These are phyloP conservation scores for Drosophila robusta DNA, from an alignment of 2,888 invertebrate species.

Conservation along the genomic window DNA sequence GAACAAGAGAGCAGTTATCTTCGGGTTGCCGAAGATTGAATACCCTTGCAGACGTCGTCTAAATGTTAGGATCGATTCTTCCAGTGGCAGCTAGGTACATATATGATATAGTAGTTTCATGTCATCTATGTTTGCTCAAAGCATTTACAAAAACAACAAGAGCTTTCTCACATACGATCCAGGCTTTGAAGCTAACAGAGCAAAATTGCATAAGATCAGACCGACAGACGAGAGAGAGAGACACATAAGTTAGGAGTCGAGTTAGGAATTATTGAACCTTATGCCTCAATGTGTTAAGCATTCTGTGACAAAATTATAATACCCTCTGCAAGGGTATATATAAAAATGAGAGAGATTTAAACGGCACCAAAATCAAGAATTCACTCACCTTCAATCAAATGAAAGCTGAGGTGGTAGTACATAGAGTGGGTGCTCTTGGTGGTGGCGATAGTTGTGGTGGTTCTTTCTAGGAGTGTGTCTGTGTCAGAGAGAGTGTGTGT, in stretches of 20 bases:
- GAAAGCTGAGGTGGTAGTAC: constrained; percentile 48
- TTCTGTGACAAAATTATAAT: neutral
- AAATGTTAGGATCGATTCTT: too few relatives aligned
- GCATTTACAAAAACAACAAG: too few relatives aligned
- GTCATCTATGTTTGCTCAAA: too few relatives aligned
- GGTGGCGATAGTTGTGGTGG: constrained; percentile 37
- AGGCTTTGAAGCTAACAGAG: too few relatives aligned
- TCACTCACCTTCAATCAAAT: constrained; percentile 54
- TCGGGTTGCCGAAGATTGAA: constrained; percentile 4
- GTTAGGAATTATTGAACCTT: neutral
- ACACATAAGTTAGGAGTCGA: too few relatives aligned
- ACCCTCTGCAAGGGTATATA: constrained; percentile 12
- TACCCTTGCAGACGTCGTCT: constrained; percentile 11
- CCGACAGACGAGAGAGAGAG: too few relatives aligned
- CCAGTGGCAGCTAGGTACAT: neutral
- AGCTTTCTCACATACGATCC: too few relatives aligned
- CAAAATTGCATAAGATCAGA: too few relatives aligned
- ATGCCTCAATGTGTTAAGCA: neutral
- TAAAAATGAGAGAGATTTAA: constrained; percentile 21
- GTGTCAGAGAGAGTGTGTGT: neutral
- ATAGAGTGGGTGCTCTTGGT: constrained; percentile 37
- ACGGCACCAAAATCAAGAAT: constrained; percentile 48
- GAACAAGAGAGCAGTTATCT: constrained; percentile 5
- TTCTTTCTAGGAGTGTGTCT: constrained; percentile 33
- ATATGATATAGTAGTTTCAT: neutral